Evolutionary conservation across 2,888 invertebrate species (phyloP).

Genomic region (Gymnoscelis rufifasciata): DNA sequence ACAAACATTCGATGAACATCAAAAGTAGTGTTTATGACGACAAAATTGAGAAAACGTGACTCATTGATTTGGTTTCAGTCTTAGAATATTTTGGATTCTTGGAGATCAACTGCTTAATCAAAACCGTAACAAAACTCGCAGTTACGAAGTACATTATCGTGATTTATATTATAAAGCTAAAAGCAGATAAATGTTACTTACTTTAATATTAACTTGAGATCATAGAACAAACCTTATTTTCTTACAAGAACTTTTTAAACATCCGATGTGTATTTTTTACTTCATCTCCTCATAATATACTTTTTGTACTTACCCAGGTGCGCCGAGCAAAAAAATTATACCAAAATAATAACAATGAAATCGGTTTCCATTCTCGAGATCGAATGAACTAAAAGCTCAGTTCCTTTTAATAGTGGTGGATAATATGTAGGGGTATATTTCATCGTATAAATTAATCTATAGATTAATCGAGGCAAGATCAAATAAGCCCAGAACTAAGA

Average conservation of each 20-base stretch:
- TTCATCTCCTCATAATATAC: slow-evolving; percentile 21
- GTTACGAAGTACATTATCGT: too few relatives aligned
- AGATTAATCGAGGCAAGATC: too few relatives aligned
- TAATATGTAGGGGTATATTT: too few relatives aligned
- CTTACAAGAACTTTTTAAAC: slow-evolving; percentile 24
- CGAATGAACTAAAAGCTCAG: slow-evolving; percentile 33
- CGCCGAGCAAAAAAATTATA: slow-evolving; percentile 49
- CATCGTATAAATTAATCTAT: too few relatives aligned
- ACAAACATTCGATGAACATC: slow-evolving; percentile 16
- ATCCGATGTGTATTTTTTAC: slow-evolving; percentile 24
- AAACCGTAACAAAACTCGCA: slow-evolving; percentile 2
- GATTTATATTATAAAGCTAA: background rate
- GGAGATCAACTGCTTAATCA: slow-evolving; percentile 55
- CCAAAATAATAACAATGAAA: slow-evolving; percentile 48
- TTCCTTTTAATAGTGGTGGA: too few relatives aligned
- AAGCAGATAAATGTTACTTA: slow-evolving; percentile 50
- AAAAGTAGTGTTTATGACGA: background rate
- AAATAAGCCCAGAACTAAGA: too few relatives aligned
- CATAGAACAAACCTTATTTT: slow-evolving; percentile 58
- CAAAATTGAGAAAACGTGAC: slow-evolving; percentile 13
- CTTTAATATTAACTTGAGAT: slow-evolving; percentile 73
- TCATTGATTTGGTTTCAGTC: slow-evolving; percentile 43
- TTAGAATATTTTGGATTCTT: slow-evolving; percentile 55
- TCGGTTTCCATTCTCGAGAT: slow-evolving; percentile 47
- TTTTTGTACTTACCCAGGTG: slow-evolving; percentile 58